Conservation (phyloP, 2,797 vertebrate genomes). For the Falco peregrinus region DNA sequence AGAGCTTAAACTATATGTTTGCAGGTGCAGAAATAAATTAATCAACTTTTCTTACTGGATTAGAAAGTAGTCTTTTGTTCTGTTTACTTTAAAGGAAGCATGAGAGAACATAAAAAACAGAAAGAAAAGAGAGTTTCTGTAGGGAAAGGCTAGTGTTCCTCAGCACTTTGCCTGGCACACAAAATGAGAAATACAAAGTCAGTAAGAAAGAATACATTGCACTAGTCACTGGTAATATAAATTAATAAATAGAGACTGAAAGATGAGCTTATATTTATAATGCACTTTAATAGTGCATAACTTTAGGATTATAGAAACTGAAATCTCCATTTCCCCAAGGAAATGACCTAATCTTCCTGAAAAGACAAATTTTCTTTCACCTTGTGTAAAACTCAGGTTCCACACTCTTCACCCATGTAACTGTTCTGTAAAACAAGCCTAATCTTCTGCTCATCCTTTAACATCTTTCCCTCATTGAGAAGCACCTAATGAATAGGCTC, state of each 20-base stretch:
- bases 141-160: not conserved
- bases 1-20: not conserved
- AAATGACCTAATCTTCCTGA: not conserved
- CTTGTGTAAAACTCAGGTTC: not conserved
- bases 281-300: not conserved
- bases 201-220: not conserved
- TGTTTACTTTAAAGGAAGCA: not conserved
- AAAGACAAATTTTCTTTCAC: not conserved
- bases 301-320: not conserved
- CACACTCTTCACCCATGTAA: not conserved
- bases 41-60: not conserved
- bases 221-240: not conserved
- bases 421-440: not conserved
- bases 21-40: not conserved
- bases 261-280: not conserved
- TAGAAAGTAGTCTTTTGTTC: not conserved
- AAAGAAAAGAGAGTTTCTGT: not conserved
- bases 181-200: not conserved
- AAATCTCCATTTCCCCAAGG: not conserved
- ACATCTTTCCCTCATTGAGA: not conserved
- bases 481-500: not conserved
- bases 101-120: not conserved
- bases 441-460: not conserved
- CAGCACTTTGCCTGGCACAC: not conserved
- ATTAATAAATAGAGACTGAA: not conserved